These are phyloP conservation scores for Gopherus evgoodei DNA, from an alignment of 2,113 vertebrate species.

Conservation along the genomic window DNA sequence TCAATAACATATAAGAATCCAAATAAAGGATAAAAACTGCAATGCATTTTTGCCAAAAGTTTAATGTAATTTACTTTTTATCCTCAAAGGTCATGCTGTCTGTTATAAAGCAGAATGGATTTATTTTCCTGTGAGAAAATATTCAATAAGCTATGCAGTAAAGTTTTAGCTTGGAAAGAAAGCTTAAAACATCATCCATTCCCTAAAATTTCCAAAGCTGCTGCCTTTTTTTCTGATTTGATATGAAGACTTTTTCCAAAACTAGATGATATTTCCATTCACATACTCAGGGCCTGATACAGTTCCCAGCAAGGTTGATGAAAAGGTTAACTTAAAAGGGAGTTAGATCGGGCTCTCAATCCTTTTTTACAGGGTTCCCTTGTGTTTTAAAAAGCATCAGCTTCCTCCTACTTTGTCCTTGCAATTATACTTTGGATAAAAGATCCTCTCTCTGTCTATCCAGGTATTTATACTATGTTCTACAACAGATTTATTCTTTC, in stretches of 20 bases:
- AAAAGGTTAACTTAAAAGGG: not conserved
- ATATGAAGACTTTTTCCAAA: conserved; percentile 19
- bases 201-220: conserved; percentile 9
- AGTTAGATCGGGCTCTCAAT: not conserved
- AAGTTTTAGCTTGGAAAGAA: conserved; percentile 46
- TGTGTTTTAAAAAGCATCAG: not conserved
- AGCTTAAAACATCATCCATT: conserved; percentile 35
- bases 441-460: not conserved
- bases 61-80: conserved; percentile 53
- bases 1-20: conserved; percentile 29
- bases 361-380: not conserved
- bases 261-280: conserved; percentile 15
- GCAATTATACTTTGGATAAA: not conserved
- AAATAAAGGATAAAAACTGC: not conserved
- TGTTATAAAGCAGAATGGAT: conserved; percentile 17
- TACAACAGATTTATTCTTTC: not conserved
- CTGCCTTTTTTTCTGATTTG: not conserved
- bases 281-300: not conserved
- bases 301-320: not conserved
- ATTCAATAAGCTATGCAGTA: conserved; percentile 8
- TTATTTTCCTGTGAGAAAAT: conserved; percentile 41
- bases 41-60: conserved; percentile 34
- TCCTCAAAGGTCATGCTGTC: conserved; percentile 24
- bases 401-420: not conserved
- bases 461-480: not conserved